Base-by-base conservation (phyloP, 2,888 invertebrate genomes). In the Sesamia inferens region DNA sequence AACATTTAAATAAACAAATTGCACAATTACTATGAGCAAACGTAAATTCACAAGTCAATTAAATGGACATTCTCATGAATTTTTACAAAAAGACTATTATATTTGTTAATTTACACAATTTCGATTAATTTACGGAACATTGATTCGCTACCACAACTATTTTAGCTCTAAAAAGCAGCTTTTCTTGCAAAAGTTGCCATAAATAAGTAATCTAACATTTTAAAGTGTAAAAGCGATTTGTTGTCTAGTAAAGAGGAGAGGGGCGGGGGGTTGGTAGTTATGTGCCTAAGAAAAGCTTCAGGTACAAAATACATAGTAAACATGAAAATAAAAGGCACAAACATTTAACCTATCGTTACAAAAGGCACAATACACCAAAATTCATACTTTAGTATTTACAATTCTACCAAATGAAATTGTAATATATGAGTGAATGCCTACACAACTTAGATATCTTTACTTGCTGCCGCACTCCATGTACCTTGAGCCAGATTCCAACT, bases 321-420 rank as follows among this genome's bases (percentile, higher is more conserved):
- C 88, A 83, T 90, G 90, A 93, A 94, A 94, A 90, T 89, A 94
- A 95, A 95, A 95, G 95, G 95, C 95, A 96, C 95, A 91, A 87
- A 94, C 91, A 93, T 93, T 94, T 91, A 93, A 93, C 90, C 92
- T 94, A 94, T 91, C 86, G 71, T 92, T 92, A 92, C 90, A 83
- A 93, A 95, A 95, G 95, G 95, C 95, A 96, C 95, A 92, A 92
- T 94, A 94, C 92, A 93, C 91, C 88, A 91, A 94, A 92, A 92
- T 91, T 87, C 86, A 89, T 89, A 88, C 88, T 74, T 85, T 82
- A 84, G 57, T 86, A 83, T 81, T 76, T 81, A 87, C 75, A 87
- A 79, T 71, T 78, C 70, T 79, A 81, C 55, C 62, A 76, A 81
- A 81, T 79, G 39, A 84, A 82, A 64, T 63, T 74, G 10, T 71